Conservation (phyloP, 2,888 invertebrate species). For the Cepaea hortensis region DNA sequence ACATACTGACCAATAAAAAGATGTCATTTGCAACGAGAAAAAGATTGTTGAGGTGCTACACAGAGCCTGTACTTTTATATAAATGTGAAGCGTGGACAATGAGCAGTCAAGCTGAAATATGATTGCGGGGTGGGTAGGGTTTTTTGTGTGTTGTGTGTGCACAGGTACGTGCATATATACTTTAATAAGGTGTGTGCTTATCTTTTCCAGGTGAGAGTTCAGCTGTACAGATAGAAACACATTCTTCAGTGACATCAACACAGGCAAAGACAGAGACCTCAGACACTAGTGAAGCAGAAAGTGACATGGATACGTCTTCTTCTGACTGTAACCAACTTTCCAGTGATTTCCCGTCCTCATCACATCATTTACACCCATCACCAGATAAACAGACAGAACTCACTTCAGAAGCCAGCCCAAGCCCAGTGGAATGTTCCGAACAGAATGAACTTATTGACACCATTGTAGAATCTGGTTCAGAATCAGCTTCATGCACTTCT, state of each 20-base stretch:
- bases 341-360: neutral
- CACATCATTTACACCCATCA: neutral
- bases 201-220: constrained; percentile 31
- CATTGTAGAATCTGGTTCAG: neutral
- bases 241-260: constrained; percentile 16
- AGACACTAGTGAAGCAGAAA: constrained; percentile 31
- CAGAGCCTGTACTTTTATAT: too few relatives aligned
- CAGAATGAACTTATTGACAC: neutral
- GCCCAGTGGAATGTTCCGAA: neutral
- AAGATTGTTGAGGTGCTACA: too few relatives aligned
- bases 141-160: too few relatives aligned
- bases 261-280: constrained; percentile 32
- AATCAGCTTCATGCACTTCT: neutral
- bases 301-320: neutral
- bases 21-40: too few relatives aligned
- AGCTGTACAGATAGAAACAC: neutral
- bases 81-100: too few relatives aligned
- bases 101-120: too few relatives aligned
- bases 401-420: neutral
- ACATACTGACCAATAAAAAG: too few relatives aligned
- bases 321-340: neutral
- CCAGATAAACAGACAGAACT: neutral
- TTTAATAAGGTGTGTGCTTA: too few relatives aligned
- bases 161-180: too few relatives aligned
- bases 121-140: too few relatives aligned